These are phyloP conservation scores for Hippocampus barbouri DNA, from an alignment of 2,113 vertebrate genomes.

Conservation along the genomic window DNA sequence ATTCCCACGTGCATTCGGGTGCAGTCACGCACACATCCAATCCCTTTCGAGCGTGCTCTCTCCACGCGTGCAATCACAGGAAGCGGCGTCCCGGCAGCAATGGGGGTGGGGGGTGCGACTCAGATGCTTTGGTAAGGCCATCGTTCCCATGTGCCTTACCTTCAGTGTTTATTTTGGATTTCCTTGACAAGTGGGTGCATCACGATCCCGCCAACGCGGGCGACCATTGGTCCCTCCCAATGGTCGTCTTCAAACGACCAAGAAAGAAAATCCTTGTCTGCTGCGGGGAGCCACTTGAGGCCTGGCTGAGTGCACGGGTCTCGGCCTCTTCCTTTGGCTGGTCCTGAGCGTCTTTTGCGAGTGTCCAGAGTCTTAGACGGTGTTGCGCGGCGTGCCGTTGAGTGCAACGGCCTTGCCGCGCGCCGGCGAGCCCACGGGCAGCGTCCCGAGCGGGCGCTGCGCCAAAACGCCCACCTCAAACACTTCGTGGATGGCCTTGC, in stretches of 20 bases:
- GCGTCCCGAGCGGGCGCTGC: slow-evolving; percentile 74
- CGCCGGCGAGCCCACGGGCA: slow-evolving; percentile 76
- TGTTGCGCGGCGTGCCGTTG: slow-evolving; percentile 90
- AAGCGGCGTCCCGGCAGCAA: slow-evolving; percentile 60
- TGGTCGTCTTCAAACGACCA: slow-evolving; percentile 36
- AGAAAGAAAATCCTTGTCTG: slow-evolving; percentile 18
- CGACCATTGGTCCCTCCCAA: slow-evolving; percentile 25
- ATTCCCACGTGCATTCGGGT: slow-evolving; percentile 4
- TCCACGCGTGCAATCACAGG: slow-evolving; percentile 45
- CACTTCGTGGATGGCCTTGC: slow-evolving; percentile 98
- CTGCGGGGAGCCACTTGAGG: slow-evolving; percentile 23
- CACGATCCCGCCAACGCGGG: slow-evolving; percentile 32
- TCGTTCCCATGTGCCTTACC: slow-evolving; percentile 48
- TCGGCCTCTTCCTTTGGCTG: slow-evolving; percentile 35
- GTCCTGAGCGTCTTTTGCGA: slow-evolving; percentile 32
- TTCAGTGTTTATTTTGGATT: neutral
- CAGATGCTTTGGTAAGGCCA: slow-evolving; percentile 63
- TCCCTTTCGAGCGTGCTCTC: slow-evolving; percentile 68
- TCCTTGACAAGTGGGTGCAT: slow-evolving; percentile 39
- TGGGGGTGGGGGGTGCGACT: slow-evolving; percentile 54
- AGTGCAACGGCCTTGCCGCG: slow-evolving; percentile 88
- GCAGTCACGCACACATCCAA: slow-evolving; percentile 20
- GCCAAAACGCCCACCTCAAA: slow-evolving; percentile 93
- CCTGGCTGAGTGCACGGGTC: slow-evolving; percentile 5
- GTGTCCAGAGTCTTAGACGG: slow-evolving; percentile 74